Evolutionary conservation across 2,888 invertebrate genomes (phyloP), one percentile per base, ranked within the genome.

Genomic region (Ichneumoninae sp.): DNA sequence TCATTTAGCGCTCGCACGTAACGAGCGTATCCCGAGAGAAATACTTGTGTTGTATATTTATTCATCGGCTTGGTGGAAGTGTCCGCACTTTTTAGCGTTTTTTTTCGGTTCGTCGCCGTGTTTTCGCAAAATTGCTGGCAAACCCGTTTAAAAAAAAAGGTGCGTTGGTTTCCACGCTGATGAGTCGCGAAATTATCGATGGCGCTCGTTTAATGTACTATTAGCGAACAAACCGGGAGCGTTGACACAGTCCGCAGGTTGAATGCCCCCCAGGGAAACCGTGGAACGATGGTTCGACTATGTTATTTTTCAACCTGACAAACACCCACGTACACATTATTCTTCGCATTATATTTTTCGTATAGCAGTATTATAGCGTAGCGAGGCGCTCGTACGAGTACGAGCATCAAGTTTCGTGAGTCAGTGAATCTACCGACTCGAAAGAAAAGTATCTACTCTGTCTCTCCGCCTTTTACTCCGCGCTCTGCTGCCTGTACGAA

Each of bases 11-110:
- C 70, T 72, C 70, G 65, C 30, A 57, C 70, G 66, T 62, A 70
- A 69, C 70, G 54, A 74, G 33, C n/a, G 47, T 57, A 50, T 74
- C 74, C 70, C 81, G 19, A 47, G 70, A 65, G 74, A 26, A 82
- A 78, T 50, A 57, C 44, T 78, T 78, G 16, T 47, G 72, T 72
- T 74, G 68, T 60, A 36, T 54, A 72, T 84, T 82, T 78, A 81
- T 82, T 78, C 75, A 71, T n/a, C 65, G 65, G 47, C 30, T n/a
- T 33, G 62, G 62, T 47, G 19, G 47, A 33, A 60, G 47, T 30
- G 19, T 33, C 26, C 65, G 57, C 70, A 65, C 4, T 81, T 77
- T 66, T 33, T 52, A 57, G 50, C 47, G 69, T 60, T 47, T 78
- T 82, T 60, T 70, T 78, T 47, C 66, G 19, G 57, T 57, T 65